Evolutionary conservation across 2,113 vertebrate species (phyloP).

Genomic region (Otis tarda): DNA sequence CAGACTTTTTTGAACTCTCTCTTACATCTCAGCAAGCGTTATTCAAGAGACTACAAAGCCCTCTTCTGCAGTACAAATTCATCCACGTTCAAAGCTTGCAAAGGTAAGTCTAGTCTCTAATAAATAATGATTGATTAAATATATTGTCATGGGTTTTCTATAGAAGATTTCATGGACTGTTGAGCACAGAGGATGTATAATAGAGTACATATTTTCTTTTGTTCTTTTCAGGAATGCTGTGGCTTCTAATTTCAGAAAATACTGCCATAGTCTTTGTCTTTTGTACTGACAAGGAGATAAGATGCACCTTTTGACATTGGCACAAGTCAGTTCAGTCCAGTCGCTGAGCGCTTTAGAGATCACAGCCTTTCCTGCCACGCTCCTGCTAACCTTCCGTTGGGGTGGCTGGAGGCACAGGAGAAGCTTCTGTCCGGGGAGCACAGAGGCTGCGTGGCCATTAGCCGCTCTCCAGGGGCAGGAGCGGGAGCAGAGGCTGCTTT

Average conservation of each 20-base stretch:
- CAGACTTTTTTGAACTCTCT: neutral
- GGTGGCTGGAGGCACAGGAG: neutral
- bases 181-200: neutral
- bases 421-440: neutral
- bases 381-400: no score
- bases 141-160: neutral
- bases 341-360: neutral
- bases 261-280: neutral
- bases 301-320: neutral
- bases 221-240: neutral
- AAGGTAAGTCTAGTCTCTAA: neutral
- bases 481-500: neutral
- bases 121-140: neutral
- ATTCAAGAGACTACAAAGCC: neutral
- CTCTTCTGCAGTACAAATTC: neutral
- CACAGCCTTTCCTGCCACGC: fast-evolving
- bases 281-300: neutral
- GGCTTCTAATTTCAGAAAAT: neutral
- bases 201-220: neutral
- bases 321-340: neutral
- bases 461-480: no score
- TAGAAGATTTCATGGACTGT: neutral
- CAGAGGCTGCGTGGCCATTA: neutral
- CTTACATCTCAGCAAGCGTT: neutral
- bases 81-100: neutral